These are phyloP conservation scores for Pseudachorutes palmiensis DNA, from an alignment of 1,140 invertebrate species.

Conservation along the genomic window DNA sequence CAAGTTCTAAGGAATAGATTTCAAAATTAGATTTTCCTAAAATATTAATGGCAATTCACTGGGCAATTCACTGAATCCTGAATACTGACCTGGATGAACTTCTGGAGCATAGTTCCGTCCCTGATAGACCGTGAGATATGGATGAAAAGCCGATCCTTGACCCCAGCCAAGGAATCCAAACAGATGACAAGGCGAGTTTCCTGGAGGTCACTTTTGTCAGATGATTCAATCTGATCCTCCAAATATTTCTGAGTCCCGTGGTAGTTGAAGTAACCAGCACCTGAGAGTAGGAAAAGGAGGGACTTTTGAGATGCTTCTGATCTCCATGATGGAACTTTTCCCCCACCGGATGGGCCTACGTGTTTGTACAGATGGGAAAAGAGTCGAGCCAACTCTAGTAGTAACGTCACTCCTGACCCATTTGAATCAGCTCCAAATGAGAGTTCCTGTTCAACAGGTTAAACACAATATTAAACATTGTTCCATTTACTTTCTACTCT, in stretches of 20 bases:
- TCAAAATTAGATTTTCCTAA: conserved; percentile 16
- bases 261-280: conserved; percentile 90
- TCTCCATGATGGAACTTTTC: background rate
- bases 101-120: conserved; percentile 63
- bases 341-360: background rate
- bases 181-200: conserved; percentile 85
- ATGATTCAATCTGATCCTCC: conserved; percentile 74
- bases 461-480: conserved; percentile 7
- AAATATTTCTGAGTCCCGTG: conserved; percentile 94
- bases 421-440: conserved; percentile 84
- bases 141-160: conserved; percentile 59
- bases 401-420: conserved; percentile 78
- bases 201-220: conserved; percentile 46
- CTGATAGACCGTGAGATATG: conserved; percentile 95
- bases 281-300: conserved; percentile 81
- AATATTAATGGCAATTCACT: no score
- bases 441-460: conserved; percentile 56
- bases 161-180: conserved; percentile 67
- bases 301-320: conserved; percentile 67
- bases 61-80: conserved; percentile 1
- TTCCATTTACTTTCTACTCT: conserved; percentile 15
- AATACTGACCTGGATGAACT: conserved; percentile 56
- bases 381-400: conserved; percentile 79
- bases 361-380: conserved; percentile 84
- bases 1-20: conserved; percentile 45